Base-by-base conservation (phyloP, 2,888 invertebrate species). In the Aricia artaxerxes region DNA sequence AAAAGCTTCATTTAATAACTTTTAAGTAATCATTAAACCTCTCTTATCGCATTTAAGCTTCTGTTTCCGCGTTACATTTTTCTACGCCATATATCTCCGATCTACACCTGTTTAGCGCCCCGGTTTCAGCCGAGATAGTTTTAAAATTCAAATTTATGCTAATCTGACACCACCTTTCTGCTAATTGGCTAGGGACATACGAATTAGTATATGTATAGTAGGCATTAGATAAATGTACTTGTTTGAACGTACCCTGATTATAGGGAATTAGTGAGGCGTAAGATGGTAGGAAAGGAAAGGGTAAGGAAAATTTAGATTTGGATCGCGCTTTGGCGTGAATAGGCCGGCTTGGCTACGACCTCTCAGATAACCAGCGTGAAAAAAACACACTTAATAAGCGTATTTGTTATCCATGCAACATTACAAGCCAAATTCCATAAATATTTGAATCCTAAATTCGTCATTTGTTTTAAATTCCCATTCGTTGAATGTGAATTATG, bases 91-190 rank as follows among this genome's bases (percentile, higher is more conserved):
- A 73, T 76, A 53, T 61, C 64, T 81, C 77, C 60, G 82, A 83
- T 86, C 84, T 82, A 57, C 87, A 90, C 87, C 87, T 90, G 91
- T 88, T 86, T 83, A 85, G 87, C 85, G 82, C 84, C 86, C 84
- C 84, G 88, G 89, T 90, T 89, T 89, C 90, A 89, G 88, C 87
- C 81, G 86, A 87, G 83, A 85, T 87, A 87, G 84, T 87, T 92
- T 92, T 92, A 89, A 91, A 92, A 90, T 92, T 92, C 85, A 91
- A 92, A 93, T 91, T 83, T 86, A 93, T 93, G 92, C 83, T 89
- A 93, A 93, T 92, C 88, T 89, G 91, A 91, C 90, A 88, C 84
- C 83, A 88, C 85, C 83, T 84, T 82, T 84, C 83, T 82, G 83
- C 90, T 93, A 92, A 92, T 93, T 93, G 92, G 92, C 92, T 92